These are phyloP conservation scores for Platyscapa corneri DNA, from an alignment of 1,140 invertebrate genomes.

Conservation along the genomic window DNA sequence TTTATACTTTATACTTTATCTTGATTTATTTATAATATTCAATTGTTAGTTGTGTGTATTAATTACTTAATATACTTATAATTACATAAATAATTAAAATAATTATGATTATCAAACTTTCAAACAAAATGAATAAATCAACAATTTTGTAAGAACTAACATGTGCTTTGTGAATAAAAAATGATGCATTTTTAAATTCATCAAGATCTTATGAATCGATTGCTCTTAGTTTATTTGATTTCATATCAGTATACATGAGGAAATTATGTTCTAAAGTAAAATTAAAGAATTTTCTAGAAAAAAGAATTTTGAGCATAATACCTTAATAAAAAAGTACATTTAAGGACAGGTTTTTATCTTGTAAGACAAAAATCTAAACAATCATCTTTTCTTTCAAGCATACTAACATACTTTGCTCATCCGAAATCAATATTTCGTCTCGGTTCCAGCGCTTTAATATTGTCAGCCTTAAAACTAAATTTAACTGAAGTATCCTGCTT, in stretches of 20 bases:
- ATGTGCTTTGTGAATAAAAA: neutral
- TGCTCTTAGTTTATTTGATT: neutral
- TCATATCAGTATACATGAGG: too few relatives aligned
- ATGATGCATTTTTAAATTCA: neutral
- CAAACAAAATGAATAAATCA: neutral
- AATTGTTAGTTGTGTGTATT: too few relatives aligned
- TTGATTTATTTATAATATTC: too few relatives aligned
- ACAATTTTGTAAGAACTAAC: neutral
- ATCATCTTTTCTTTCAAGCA: constrained; percentile 52
- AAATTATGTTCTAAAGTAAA: neutral
- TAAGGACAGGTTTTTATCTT: neutral
- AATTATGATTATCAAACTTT: neutral
- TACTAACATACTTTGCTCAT: constrained; percentile 55
- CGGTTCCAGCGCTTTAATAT: constrained; percentile 1
- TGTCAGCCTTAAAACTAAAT: neutral
- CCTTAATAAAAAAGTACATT: neutral
- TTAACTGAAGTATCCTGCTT: neutral
- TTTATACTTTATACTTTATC: too few relatives aligned
- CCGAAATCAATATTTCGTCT: constrained; percentile 55
- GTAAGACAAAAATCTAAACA: constrained; percentile 21
- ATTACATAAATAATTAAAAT: neutral
- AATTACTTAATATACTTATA: too few relatives aligned
- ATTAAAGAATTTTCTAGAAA: neutral
- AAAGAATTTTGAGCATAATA: neutral
- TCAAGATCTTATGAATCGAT: neutral